Conservation (phyloP, 2,797 vertebrate genomes). For the Phyllotis vaccarum region DNA sequence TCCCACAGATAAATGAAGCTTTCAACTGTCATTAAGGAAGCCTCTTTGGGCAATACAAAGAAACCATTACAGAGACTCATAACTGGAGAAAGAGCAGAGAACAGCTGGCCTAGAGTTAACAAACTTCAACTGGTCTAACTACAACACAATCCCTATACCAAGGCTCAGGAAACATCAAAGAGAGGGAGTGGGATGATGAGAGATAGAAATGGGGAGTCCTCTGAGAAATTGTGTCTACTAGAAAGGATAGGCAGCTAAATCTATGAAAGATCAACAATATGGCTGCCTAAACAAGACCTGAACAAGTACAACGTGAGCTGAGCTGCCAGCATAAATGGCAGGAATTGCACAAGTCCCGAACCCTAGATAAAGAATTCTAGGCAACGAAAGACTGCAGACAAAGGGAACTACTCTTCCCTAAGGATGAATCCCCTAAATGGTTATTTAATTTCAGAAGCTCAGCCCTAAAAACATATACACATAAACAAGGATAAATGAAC, state of each 20-base stretch:
- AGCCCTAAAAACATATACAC: not conserved
- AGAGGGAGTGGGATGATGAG: too few relatives aligned
- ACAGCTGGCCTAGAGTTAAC: not conserved
- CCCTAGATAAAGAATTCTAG: not conserved
- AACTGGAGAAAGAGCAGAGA: not conserved
- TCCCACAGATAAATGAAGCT: not conserved
- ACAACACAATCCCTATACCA: not conserved
- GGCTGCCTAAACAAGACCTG: not conserved
- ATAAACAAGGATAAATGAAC: not conserved
- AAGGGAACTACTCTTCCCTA: not conserved
- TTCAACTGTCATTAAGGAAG: not conserved
- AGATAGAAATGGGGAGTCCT: not conserved
- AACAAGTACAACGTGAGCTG: not conserved
- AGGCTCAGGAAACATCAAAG: not conserved
- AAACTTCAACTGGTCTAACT: not conserved
- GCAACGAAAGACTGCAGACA: not conserved
- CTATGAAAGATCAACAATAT: not conserved
- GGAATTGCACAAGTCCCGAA: not conserved
- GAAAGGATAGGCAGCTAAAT: not conserved
- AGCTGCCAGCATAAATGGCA: not conserved
- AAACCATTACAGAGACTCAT: not conserved
- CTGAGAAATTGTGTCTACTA: not conserved
- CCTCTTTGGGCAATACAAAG: too few relatives aligned
- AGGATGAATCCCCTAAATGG: not conserved
- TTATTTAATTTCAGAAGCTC: too few relatives aligned